A percentile compares a stretch with the other conserved stretches of the same genome.
Evolutionary conservation across 1,140 invertebrate species (phyloP).

Genomic region (Ephestia elutella): DNA sequence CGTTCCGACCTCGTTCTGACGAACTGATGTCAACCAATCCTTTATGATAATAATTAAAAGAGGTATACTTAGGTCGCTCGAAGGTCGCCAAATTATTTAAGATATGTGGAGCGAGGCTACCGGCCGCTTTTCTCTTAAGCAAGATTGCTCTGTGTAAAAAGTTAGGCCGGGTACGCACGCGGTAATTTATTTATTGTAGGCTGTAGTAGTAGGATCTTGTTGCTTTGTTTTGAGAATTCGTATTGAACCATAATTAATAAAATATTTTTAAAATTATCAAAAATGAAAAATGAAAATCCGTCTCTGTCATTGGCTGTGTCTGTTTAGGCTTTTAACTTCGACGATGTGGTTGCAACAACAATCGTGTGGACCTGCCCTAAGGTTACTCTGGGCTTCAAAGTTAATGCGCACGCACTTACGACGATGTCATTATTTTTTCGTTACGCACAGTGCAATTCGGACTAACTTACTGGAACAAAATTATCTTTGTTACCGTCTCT

Average conservation of each 20-base stretch:
- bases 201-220: background rate
- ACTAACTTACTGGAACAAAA: too few relatives aligned
- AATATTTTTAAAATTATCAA: too few relatives aligned
- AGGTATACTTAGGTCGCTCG: conserved; percentile 41
- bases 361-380: background rate
- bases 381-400: background rate
- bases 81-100: conserved; percentile 59
- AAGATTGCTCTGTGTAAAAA: conserved; percentile 16
- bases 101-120: conserved; percentile 56
- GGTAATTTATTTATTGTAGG: background rate
- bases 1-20: conserved; percentile 31
- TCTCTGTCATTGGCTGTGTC: too few relatives aligned
- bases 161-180: background rate
- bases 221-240: background rate
- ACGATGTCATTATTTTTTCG: conserved; percentile 55
- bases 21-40: conserved; percentile 52
- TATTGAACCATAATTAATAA: too few relatives aligned
- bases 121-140: conserved; percentile 38
- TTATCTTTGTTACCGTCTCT: background rate
- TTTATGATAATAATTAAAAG: conserved; percentile 53
- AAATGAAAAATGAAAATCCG: too few relatives aligned
- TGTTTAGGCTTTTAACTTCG: too few relatives aligned
- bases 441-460: conserved; percentile 31
- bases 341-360: too few relatives aligned
- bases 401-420: conserved; percentile 32